Evolutionary conservation across 2,797 vertebrate genomes (phyloP).

Genomic region (Carduelis carduelis): DNA sequence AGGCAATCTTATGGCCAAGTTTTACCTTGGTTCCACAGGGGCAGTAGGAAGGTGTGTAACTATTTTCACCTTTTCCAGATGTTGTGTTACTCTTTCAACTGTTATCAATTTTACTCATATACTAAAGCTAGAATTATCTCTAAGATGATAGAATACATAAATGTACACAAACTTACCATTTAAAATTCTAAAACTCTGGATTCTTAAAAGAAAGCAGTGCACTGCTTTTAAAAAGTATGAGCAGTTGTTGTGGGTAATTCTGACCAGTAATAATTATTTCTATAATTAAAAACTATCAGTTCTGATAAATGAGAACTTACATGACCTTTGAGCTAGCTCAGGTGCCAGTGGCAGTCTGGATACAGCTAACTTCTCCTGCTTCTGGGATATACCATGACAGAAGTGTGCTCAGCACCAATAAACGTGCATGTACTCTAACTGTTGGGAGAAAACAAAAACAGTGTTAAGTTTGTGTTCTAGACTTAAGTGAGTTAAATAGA

Average conservation of each 20-base stretch:
- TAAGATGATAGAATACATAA: neutral
- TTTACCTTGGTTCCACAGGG: neutral
- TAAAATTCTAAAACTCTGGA: neutral
- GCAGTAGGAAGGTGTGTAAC: neutral
- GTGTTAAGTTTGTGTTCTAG: neutral
- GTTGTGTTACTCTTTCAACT: neutral
- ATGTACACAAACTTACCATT: neutral
- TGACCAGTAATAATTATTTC: neutral
- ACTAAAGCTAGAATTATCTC: neutral
- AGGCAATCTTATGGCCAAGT: neutral
- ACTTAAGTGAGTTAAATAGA: neutral
- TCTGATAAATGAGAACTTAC: conserved; percentile 7
- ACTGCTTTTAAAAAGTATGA: neutral
- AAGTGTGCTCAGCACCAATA: neutral
- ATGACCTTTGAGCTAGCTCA: neutral
- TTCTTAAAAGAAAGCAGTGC: neutral
- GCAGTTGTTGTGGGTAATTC: neutral
- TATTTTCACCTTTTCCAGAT: neutral
- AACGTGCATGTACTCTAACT: neutral
- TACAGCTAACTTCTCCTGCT: conserved; percentile 2
- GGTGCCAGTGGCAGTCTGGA: neutral
- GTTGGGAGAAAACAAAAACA: neutral
- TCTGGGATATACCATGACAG: neutral
- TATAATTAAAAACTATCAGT: neutral
- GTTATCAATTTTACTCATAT: neutral